Evolutionary conservation across 2,113 vertebrate genomes (phyloP), one percentile per base, ranked within the genome.

Genomic region (Macquaria australasica): DNA sequence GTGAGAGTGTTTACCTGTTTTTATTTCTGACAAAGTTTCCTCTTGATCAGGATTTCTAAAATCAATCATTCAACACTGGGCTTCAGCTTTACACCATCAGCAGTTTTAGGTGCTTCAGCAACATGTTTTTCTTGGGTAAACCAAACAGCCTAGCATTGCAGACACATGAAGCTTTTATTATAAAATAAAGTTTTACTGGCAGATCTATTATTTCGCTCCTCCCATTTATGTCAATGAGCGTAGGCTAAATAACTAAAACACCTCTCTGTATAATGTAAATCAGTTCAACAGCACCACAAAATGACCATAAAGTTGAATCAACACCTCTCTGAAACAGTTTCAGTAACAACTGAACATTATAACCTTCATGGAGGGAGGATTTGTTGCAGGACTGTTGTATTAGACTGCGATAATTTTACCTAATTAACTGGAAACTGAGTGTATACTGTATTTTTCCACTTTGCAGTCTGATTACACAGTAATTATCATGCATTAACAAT

Each of bases 11-110:
- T 79, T 5, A 1, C 6, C 21, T 82, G 18, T 48, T 68, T 76
- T 48, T 62, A 21, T 72, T 77, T 76, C 10, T 31, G 28, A 76
- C 72, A 82, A 56, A 69, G 20, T 50, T 56, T 56, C 28, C 51
- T 69, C 25, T 53, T 62, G 64, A 58, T 79, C 72, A 34, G 58
- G 68, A 45, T 58, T 73, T 53, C 6, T 48, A 62, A 73, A 82
- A 59, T 58, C 37, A 25, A 43, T 43, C 10, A 58, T n/a, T 43
- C 34, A 68, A 68, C 37, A 9, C 48, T 20, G 12, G 62, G 48
- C 25, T 43, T 37, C 75, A 48, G 18, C 67, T 12, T 72, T 3
- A 41, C 25, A 2, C 66, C 25, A 68, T 31, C 76, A 68, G n/a
- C 51, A 16, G 59, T 18, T 74, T n/a, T 34, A 48, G 58, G 20